Conservation (phyloP, 2,888 invertebrate species). For the Exephanes ischioxanthus region DNA sequence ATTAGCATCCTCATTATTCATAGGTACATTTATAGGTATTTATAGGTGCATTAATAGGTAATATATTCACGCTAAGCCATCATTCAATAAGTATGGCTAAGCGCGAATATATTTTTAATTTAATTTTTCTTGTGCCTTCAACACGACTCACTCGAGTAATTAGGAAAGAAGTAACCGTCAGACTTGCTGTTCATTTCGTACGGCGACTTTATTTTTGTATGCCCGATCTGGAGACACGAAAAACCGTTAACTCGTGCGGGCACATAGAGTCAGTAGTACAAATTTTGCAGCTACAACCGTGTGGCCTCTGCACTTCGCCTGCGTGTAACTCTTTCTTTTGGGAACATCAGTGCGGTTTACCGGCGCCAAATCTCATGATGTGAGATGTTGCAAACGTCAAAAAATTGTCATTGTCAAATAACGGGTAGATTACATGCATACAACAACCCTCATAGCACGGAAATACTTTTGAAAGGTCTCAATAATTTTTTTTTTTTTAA, state of each 20-base stretch:
- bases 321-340: slow-evolving; percentile 1
- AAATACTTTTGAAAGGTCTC: too few species aligned
- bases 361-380: background rate
- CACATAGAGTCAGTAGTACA: background rate
- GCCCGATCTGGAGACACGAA: slow-evolving; percentile 21
- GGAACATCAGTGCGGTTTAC: background rate
- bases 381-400: background rate
- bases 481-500: too few species aligned
- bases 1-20: too few species aligned
- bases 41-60: background rate
- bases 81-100: too few species aligned
- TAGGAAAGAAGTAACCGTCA: slow-evolving; percentile 38
- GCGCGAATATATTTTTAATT: too few species aligned
- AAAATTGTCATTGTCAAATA: too few species aligned
- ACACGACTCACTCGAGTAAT: slow-evolving; percentile 45
- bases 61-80: slow-evolving; percentile 12
- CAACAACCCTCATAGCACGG: too few species aligned
- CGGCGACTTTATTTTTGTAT: slow-evolving; percentile 30
- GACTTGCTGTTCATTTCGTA: slow-evolving; percentile 39
- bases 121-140: background rate
- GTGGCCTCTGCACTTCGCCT: slow-evolving; percentile 18
- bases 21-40: too few species aligned
- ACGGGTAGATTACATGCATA: too few species aligned
- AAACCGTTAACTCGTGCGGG: slow-evolving; percentile 60
- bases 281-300: background rate